Evolutionary conservation across 2,113 vertebrate species (phyloP).

Genomic region (Cyrtonyx montezumae): DNA sequence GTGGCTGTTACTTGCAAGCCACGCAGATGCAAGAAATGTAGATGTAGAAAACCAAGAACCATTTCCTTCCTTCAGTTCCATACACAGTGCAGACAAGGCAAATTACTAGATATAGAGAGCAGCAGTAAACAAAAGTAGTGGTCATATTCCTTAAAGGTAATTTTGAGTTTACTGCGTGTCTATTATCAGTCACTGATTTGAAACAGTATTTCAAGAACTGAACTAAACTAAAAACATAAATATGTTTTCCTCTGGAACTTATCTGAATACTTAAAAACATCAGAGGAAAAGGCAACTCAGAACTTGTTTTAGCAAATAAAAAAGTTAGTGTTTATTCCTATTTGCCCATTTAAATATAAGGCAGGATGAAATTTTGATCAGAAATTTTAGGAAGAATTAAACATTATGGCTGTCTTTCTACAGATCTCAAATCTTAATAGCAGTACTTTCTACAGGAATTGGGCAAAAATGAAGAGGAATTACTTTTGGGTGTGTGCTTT

Average conservation of each 20-base stretch:
- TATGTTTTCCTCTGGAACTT: slow-evolving; percentile 17
- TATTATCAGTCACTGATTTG: neutral
- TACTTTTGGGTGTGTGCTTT: neutral
- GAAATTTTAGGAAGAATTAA: neutral
- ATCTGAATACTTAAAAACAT: neutral
- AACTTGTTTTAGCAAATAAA: neutral
- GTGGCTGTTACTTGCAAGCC: neutral
- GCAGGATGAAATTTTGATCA: neutral
- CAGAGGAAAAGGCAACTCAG: neutral
- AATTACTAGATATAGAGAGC: neutral
- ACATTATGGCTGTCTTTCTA: neutral
- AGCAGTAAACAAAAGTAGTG: neutral
- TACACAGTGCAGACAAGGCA: neutral
- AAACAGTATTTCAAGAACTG: neutral
- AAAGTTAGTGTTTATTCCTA: neutral
- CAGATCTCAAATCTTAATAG: neutral
- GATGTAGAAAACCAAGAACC: neutral
- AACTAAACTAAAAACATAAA: neutral
- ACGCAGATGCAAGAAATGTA: neutral
- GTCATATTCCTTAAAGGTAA: neutral
- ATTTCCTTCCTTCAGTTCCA: neutral
- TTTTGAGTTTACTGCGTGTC: neutral
- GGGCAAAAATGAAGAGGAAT: fast-evolving
- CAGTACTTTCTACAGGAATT: neutral
- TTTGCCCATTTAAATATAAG: neutral